Conservation (phyloP, 2,888 invertebrate genomes). For the Callyntrura sp. region DNA sequence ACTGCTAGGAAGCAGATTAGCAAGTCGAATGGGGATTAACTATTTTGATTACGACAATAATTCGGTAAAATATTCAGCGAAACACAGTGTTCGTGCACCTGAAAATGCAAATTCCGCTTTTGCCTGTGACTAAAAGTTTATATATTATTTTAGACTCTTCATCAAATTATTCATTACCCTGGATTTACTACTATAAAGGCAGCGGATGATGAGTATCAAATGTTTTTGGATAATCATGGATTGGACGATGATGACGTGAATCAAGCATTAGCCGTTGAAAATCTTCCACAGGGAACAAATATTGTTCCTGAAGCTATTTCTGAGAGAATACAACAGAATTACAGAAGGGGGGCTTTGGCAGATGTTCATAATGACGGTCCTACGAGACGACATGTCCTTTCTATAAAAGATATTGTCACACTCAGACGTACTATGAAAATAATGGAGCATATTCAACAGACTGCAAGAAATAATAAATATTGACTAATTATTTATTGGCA, state of each 20-base stretch:
- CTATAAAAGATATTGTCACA: slow-evolving; percentile 21
- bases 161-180: slow-evolving; percentile 70
- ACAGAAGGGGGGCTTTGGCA: slow-evolving; percentile 6
- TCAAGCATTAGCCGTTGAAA: slow-evolving; percentile 55
- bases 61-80: slow-evolving; percentile 46
- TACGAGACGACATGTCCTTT: background rate
- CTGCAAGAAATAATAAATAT: too few species aligned
- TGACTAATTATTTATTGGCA: too few species aligned
- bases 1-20: slow-evolving; percentile 59
- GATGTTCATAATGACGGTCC: background rate
- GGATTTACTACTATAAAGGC: slow-evolving; percentile 56
- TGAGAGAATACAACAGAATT: slow-evolving; percentile 49
- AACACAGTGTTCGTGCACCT: background rate
- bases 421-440: slow-evolving; percentile 36
- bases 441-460: slow-evolving; percentile 30
- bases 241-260: slow-evolving; percentile 60
- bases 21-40: slow-evolving; percentile 67
- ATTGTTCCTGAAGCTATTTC: slow-evolving; percentile 50
- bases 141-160: slow-evolving; percentile 44
- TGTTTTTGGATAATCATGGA: slow-evolving; percentile 49
- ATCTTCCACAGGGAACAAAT: slow-evolving; percentile 42
- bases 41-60: slow-evolving; percentile 72
- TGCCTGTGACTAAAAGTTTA: background rate
- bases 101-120: too few species aligned
- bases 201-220: slow-evolving; percentile 56